phyloP scores from a whole-genome alignment of 2,113 vertebrate genomes.

The Ictalurus furcatus region DNA sequence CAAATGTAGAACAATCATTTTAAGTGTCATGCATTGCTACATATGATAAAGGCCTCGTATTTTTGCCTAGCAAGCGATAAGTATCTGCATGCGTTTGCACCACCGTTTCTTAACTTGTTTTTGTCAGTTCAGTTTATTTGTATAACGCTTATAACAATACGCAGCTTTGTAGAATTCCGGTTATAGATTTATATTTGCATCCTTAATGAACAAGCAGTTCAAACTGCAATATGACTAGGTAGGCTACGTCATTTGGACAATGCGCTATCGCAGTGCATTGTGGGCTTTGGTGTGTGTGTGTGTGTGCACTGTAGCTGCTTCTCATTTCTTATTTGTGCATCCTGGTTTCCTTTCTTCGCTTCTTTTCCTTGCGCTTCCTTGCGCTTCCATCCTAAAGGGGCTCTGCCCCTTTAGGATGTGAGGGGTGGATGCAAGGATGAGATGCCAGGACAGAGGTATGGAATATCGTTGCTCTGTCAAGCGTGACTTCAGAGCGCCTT shows the following conservation, averaged over 20 bases:
- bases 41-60: not conserved
- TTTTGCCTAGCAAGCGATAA: too few relatives aligned
- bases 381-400: too few relatives aligned
- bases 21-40: not conserved
- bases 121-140: not conserved
- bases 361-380: too few relatives aligned
- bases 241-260: not conserved
- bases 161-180: not conserved
- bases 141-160: not conserved
- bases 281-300: not conserved
- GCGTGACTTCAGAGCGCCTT: too few relatives aligned
- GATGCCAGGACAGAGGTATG: too few relatives aligned
- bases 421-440: too few relatives aligned
- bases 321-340: too few relatives aligned
- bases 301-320: not conserved
- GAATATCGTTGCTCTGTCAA: too few relatives aligned
- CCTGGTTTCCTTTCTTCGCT: too few relatives aligned
- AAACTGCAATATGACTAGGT: not conserved
- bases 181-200: not conserved
- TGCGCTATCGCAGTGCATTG: not conserved
- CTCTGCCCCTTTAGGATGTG: too few relatives aligned
- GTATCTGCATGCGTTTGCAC: not conserved
- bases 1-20: not conserved
- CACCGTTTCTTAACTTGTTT: not conserved
- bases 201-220: not conserved